Evolutionary conservation across 2,113 vertebrate species (phyloP).

Genomic region (Phaethornis superciliosus): DNA sequence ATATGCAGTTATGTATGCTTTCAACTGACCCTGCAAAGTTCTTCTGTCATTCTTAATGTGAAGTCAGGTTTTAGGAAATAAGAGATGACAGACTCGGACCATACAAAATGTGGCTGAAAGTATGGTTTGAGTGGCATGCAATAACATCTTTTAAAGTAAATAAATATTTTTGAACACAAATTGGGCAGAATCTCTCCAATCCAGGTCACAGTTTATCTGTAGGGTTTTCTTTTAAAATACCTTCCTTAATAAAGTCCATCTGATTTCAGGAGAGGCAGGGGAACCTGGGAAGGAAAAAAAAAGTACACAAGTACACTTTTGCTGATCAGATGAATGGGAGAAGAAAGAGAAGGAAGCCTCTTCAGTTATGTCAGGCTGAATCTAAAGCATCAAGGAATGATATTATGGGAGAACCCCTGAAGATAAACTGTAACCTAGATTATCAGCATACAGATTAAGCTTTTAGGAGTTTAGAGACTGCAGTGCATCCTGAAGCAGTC

Average conservation of each 20-base stretch:
- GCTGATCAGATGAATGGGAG: background rate
- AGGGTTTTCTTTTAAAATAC: constrained; percentile 29
- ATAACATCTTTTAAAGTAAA: constrained; percentile 22
- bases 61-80: background rate
- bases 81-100: background rate
- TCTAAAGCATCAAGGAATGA: constrained; percentile 31
- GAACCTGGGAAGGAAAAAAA: background rate
- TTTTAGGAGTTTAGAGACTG: constrained; percentile 33
- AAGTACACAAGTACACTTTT: background rate
- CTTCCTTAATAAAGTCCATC: constrained; percentile 16
- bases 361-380: constrained; percentile 35
- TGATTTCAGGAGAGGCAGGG: background rate
- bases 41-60: background rate
- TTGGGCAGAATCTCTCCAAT: background rate
- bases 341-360: background rate
- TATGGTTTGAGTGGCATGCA: background rate
- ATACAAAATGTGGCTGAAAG: background rate
- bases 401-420: constrained; percentile 53
- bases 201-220: constrained; percentile 36
- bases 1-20: background rate
- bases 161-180: background rate
- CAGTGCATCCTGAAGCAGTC: background rate
- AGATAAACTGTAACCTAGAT: constrained; percentile 71
- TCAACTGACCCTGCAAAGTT: background rate
- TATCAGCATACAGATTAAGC: constrained; percentile 55